Conservation (phyloP, 2,888 invertebrate species). For the Drosophila kambysellisi region DNA sequence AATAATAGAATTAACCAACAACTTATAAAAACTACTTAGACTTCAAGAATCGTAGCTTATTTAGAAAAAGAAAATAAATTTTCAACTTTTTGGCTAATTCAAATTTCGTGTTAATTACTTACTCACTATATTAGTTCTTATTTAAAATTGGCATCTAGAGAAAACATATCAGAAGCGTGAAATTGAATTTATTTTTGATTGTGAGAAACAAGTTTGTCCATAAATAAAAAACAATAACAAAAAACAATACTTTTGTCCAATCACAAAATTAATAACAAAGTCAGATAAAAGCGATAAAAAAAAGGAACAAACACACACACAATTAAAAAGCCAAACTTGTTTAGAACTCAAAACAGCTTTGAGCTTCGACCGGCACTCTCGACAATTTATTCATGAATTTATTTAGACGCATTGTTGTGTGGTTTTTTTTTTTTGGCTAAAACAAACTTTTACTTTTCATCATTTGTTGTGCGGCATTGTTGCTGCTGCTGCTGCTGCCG, state of each 20-base stretch:
- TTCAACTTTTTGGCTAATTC: not conserved
- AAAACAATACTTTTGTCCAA: slow-evolving; percentile 19
- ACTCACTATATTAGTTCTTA: not conserved
- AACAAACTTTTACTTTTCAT: slow-evolving; percentile 74
- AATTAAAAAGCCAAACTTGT: slow-evolving; percentile 51
- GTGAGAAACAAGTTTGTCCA: slow-evolving; percentile 9
- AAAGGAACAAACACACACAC: slow-evolving; percentile 19
- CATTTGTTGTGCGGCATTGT: slow-evolving; percentile 57
- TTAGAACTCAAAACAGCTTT: slow-evolving; percentile 59
- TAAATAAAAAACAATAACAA: slow-evolving; percentile 9
- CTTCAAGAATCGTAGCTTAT: not conserved
- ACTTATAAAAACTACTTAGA: not conserved
- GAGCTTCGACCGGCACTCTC: slow-evolving; percentile 13
- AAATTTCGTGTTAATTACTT: not conserved
- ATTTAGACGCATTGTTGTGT: slow-evolving; percentile 60
- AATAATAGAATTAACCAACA: slow-evolving; percentile 5
- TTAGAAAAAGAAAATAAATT: not conserved
- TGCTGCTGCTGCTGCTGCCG: slow-evolving; percentile 15
- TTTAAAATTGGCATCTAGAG: not conserved
- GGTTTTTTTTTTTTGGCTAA: slow-evolving; percentile 34
- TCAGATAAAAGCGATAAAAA: slow-evolving; percentile 13
- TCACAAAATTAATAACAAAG: slow-evolving; percentile 49
- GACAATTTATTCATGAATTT: slow-evolving; percentile 69
- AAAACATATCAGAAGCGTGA: slow-evolving; percentile 10
- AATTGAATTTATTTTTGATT: slow-evolving; percentile 15